Conservation (phyloP, 2,888 invertebrate species). For the Drosophila barbarae region DNA sequence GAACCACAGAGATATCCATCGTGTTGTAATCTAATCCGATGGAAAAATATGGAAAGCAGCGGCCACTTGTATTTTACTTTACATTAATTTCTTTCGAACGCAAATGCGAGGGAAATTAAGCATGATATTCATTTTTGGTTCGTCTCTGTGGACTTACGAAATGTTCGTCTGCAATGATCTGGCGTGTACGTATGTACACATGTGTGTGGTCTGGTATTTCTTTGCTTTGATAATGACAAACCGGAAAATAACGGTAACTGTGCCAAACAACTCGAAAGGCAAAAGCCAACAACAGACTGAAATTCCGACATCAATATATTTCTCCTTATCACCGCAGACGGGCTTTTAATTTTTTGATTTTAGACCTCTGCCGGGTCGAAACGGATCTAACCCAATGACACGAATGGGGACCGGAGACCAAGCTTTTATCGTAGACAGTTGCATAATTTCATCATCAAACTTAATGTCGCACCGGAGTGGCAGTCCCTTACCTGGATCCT, state of each 20-base stretch:
- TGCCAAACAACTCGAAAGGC: slow-evolving; percentile 48
- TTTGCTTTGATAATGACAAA: slow-evolving; percentile 46
- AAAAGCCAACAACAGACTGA: slow-evolving; percentile 1
- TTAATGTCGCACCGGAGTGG: background rate
- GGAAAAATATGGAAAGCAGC: slow-evolving; percentile 40
- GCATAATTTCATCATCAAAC: background rate
- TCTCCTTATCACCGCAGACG: slow-evolving; percentile 54
- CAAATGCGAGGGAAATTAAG: slow-evolving; percentile 68
- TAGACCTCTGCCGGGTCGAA: slow-evolving; percentile 42
- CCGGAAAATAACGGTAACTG: slow-evolving; percentile 74
- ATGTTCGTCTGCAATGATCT: slow-evolving; percentile 35
- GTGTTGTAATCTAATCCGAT: background rate
- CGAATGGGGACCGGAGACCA: slow-evolving; percentile 18
- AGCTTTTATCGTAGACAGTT: slow-evolving; percentile 36
- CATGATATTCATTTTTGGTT: slow-evolving; percentile 72
- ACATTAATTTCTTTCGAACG: slow-evolving; percentile 62
- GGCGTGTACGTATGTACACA: slow-evolving; percentile 12
- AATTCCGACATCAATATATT: slow-evolving; percentile 4
- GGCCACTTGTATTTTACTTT: slow-evolving; percentile 50
- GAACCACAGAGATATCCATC: no score
- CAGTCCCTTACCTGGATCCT: slow-evolving; percentile 72
- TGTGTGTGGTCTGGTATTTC: slow-evolving; percentile 24
- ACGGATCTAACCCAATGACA: background rate
- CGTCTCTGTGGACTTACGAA: slow-evolving; percentile 61
- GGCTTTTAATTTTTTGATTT: slow-evolving; percentile 57